Evolutionary conservation across 35 echinoderm and acorn worm genomes (phyloP).

Genomic region (Hemicentrotus pulcherrimus): DNA sequence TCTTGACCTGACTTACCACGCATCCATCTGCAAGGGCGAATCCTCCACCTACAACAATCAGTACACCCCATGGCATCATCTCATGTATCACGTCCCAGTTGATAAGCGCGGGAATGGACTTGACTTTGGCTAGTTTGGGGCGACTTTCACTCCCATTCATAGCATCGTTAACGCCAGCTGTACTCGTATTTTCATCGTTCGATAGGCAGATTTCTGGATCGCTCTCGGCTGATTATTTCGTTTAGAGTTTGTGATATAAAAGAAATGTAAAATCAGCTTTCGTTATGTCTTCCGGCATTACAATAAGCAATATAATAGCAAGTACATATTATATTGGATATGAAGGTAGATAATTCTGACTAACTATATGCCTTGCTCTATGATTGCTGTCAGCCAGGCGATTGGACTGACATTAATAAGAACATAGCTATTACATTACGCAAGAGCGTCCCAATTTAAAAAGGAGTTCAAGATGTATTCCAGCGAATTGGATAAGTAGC

Average conservation of each 20-base stretch:
- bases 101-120: conserved; percentile 8
- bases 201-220: background rate
- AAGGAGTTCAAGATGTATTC: background rate
- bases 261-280: background rate
- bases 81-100: conserved; percentile 6
- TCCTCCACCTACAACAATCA: conserved; percentile 31
- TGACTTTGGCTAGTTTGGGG: background rate
- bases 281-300: no score
- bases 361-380: no score
- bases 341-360: no score
- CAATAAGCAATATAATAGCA: no score
- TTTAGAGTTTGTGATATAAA: background rate
- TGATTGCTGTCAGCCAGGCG: background rate
- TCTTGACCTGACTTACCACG: background rate
- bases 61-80: conserved; percentile 43
- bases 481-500: background rate
- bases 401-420: background rate
- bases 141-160: background rate
- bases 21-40: conserved; percentile 38
- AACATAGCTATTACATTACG: background rate
- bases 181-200: background rate
- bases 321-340: no score
- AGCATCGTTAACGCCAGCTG: background rate
- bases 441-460: background rate
- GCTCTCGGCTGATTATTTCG: background rate